These are phyloP conservation scores for Dynastes tityus DNA, from an alignment of 2,888 invertebrate genomes.

Conservation along the genomic window DNA sequence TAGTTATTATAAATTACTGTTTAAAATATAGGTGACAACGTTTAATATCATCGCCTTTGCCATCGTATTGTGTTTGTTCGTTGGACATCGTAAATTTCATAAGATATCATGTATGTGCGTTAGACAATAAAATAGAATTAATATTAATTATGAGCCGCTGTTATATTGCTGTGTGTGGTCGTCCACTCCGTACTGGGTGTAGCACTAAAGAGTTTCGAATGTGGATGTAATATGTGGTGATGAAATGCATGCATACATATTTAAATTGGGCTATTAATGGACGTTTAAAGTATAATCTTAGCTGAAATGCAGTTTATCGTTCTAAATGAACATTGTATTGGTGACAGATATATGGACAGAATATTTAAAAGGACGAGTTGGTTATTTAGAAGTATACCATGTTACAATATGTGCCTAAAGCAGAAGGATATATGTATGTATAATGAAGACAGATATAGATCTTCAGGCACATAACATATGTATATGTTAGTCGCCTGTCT, in stretches of 20 bases:
- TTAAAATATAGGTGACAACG: constrained; percentile 25
- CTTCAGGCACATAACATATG: too few species aligned
- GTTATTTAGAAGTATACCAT: background rate
- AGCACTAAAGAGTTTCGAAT: background rate
- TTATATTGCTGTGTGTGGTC: constrained; percentile 27
- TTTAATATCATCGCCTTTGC: constrained; percentile 30
- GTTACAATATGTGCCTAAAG: too few species aligned
- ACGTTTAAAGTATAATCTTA: background rate
- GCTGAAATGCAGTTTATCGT: too few species aligned
- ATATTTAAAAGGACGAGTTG: constrained; percentile 3
- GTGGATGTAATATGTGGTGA: background rate
- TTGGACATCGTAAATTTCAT: constrained; percentile 13
- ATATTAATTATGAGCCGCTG: constrained; percentile 18
- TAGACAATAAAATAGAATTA: constrained; percentile 25
- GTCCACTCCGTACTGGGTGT: background rate
- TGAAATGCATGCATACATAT: background rate
- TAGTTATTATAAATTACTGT: constrained; percentile 27
- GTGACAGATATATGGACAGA: background rate
- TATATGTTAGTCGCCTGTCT: too few species aligned
- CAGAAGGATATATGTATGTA: too few species aligned
- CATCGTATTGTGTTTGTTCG: background rate
- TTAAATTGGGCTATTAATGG: constrained; percentile 26
- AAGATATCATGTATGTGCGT: constrained; percentile 1
- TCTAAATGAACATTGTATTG: background rate
- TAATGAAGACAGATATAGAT: too few species aligned